A percentile compares a stretch with the other conserved stretches of the same genome.
Conservation (phyloP, 1,140 invertebrate genomes). For the Heliconius melpomene region DNA sequence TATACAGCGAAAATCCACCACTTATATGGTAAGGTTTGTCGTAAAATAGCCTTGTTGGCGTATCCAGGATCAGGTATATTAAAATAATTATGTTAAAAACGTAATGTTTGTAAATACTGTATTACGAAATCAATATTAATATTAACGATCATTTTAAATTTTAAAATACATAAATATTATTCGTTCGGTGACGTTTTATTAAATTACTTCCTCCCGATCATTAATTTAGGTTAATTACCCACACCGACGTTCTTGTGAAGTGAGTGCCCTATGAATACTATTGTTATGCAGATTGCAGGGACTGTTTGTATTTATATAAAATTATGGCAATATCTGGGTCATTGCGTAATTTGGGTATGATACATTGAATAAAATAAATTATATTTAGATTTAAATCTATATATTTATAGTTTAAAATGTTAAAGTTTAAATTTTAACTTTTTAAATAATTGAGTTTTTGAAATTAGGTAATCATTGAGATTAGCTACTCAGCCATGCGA, state of each 20-base stretch:
- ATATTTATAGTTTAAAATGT: too few relatives aligned
- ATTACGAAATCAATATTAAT: too few relatives aligned
- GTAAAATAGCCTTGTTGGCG: fast-evolving
- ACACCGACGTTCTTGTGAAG: constrained; percentile 5
- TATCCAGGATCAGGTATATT: background rate
- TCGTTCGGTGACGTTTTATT: background rate
- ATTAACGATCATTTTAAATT: background rate
- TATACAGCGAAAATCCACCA: too few relatives aligned
- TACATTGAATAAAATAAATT: background rate
- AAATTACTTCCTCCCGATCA: constrained; percentile 7
- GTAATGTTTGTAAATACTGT: too few relatives aligned
- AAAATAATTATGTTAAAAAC: too few relatives aligned
- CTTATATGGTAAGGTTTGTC: too few relatives aligned
- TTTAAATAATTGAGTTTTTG: too few relatives aligned
- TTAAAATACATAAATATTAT: background rate
- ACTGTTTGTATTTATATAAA: constrained; percentile 9
- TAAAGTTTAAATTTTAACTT: too few relatives aligned
- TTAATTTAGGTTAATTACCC: constrained; percentile 11
- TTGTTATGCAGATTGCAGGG: constrained; percentile 14
- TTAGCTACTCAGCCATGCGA: too few relatives aligned
- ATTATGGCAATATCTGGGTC: constrained; percentile 12
- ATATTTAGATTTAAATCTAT: too few relatives aligned
- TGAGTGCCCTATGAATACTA: constrained; percentile 1
- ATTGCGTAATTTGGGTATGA: background rate
- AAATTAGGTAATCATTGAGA: too few relatives aligned